Base-by-base conservation (phyloP, 1,140 invertebrate species). In the Holotrichia oblita region DNA sequence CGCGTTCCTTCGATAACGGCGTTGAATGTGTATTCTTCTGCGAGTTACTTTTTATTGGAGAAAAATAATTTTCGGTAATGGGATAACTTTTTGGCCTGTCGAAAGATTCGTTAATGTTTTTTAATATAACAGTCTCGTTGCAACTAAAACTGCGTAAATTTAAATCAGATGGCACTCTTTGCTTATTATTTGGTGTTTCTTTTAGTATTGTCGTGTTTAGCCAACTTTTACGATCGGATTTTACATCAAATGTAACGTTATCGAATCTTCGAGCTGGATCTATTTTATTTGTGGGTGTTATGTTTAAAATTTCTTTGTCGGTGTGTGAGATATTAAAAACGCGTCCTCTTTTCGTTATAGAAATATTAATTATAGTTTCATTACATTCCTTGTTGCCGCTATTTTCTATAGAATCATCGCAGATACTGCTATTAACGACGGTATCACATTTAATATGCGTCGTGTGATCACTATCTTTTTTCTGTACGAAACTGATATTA, bases 1-100 rank as follows among this genome's bases (percentile, higher is more conserved):
- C 75, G 3, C 78, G 59, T 14, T 78, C 69, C 12, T n/a, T 61
- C 40, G 20, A n/a, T 12, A 40, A 6, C 2, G 76, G 72, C 9
- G 79, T 78, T 14, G 79, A 77, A 76, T 78, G 59, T 1, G 24
- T 59, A 20, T 48, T 55, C n/a, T 74, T 27, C 17, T 44, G 41
- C 2, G 27, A 0, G 22, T 9, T 17, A 55, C 48, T 20, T 69
- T 34, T 69, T 12, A 74, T 20, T 12, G 73, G 73, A 3, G 73
- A 74, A 34, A 74, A 41, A 17, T 17, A 41, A 44, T 41, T 20
- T 8, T 76, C 44, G 2, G 44, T 48, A 12, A 55, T 76, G 0
- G 75, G 75, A 73, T 73, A 73, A 12, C 42, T 42, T 9, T 34
- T 27, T n/a, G 74, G 42, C 17, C 74, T 42, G 14, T 76, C 74